phyloP scores from a whole-genome alignment of 2,888 invertebrate genomes.

The Tenthredo mesomela region DNA sequence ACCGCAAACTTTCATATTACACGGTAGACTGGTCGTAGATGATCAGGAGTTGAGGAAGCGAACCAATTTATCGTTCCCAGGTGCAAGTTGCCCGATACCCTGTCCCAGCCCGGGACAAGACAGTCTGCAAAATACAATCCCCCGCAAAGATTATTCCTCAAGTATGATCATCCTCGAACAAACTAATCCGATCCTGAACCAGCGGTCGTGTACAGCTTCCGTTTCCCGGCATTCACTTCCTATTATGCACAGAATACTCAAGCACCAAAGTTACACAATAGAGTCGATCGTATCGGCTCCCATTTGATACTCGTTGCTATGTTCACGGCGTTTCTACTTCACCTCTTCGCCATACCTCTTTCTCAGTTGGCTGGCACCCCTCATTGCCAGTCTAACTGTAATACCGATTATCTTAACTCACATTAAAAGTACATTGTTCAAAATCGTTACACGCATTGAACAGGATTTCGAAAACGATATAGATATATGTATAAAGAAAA shows the following conservation, averaged over 20 bases:
- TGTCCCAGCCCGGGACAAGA: not conserved
- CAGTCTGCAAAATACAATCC: constrained; percentile 11
- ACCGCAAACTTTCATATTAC: constrained; percentile 39
- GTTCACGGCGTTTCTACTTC: not conserved
- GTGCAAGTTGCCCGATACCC: constrained; percentile 34
- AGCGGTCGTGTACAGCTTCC: constrained; percentile 26
- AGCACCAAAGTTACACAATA: constrained; percentile 41
- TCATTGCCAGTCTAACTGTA: not conserved
- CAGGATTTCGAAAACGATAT: not conserved
- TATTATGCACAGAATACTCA: constrained; percentile 8
- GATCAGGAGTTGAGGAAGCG: constrained; percentile 36
- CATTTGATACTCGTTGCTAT: constrained; percentile 7
- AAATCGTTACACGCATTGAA: not conserved
- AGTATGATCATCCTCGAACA: constrained; percentile 23
- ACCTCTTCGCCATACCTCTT: not conserved
- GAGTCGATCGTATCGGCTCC: constrained; percentile 34
- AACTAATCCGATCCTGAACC: constrained; percentile 42
- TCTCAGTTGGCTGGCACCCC: not conserved
- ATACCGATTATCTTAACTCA: constrained; percentile 7
- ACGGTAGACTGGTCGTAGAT: constrained; percentile 32
- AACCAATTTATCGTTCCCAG: constrained; percentile 43
- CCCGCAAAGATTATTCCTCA: constrained; percentile 34
- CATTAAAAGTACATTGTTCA: constrained; percentile 10
- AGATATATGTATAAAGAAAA: not conserved
- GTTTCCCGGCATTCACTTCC: constrained; percentile 30